Conservation (phyloP, 1,140 invertebrate genomes). For the Drosophila tani region DNA sequence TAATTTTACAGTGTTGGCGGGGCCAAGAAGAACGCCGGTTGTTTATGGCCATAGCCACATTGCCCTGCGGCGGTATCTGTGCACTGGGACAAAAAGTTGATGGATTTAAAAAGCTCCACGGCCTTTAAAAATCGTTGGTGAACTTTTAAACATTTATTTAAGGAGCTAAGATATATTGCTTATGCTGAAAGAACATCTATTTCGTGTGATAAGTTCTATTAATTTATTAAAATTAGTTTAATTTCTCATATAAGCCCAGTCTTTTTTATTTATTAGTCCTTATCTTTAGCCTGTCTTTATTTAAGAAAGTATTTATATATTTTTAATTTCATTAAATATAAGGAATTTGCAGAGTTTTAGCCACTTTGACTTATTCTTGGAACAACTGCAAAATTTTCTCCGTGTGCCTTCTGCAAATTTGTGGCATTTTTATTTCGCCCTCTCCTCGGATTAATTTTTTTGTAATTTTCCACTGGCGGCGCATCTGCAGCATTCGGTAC, state of each 20-base stretch:
- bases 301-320: too few species aligned
- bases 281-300: too few species aligned
- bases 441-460: conserved; percentile 47
- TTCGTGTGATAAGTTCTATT: too few species aligned
- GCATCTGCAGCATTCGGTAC: conserved; percentile 33
- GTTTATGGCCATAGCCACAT: conserved; percentile 60
- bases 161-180: too few species aligned
- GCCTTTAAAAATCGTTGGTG: neutral
- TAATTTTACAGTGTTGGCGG: conserved; percentile 78
- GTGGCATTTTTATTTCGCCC: conserved; percentile 43
- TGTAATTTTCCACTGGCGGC: conserved; percentile 43
- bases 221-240: too few species aligned
- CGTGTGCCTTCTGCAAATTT: conserved; percentile 33
- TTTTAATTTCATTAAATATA: too few species aligned
- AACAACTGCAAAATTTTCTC: neutral
- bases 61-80: conserved; percentile 10
- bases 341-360: too few species aligned
- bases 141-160: neutral
- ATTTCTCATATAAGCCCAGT: too few species aligned
- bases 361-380: too few species aligned
- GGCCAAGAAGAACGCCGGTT: conserved; percentile 42
- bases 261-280: too few species aligned
- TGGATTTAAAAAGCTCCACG: too few species aligned
- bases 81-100: conserved; percentile 7
- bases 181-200: too few species aligned